Base-by-base conservation (phyloP, 2,113 vertebrate genomes). In the Platycercus adscitus region DNA sequence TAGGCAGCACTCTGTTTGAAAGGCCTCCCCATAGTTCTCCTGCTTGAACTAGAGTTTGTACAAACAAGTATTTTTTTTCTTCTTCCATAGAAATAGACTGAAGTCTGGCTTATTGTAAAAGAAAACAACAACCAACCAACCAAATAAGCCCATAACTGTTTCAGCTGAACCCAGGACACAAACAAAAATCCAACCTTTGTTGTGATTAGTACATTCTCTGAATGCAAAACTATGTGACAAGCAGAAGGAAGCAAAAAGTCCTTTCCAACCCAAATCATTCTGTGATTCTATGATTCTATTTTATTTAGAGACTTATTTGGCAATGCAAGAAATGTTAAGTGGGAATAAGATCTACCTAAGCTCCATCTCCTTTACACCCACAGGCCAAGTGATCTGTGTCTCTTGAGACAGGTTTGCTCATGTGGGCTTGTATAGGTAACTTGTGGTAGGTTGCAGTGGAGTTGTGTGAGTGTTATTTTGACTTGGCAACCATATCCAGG, bases 391-490 rank as follows among this genome's bases (percentile, higher is more conserved):
- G n/a, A 39, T 68, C 20, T 82, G 17, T 73, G 63, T 43, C 16
- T 35, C 64, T 3, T 10, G 39, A 60, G 68, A 26, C 0, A 0
- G 7, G 43, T 69, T 60, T 18, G 5, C 24, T 41, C 2, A 4
- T 13, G 24, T 26, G 9, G 41, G 13, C 37, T 80, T 35, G 69
- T 16, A 4, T 4, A 33, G 33, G 26, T 71, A n/a, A 28, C 61
- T 10, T 1, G 2, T 1, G 5, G 37, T 61, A 19, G 28, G 21
- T 25, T n/a, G 29, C 13, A 6, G 21, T 11, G 35, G 76, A 60
- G 72, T 46, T 66, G 28, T 8, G 23, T 8, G 43, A 82, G 24
- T 9, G 8, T n/a, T 55, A 23, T 49, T 90, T 70, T 87, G n/a
- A 35, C 33, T 83, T 66, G 43, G 71, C 94, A 83, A 37, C 41